Conservation (phyloP, 2,797 vertebrate species). For the Siniperca scherzeri region DNA sequence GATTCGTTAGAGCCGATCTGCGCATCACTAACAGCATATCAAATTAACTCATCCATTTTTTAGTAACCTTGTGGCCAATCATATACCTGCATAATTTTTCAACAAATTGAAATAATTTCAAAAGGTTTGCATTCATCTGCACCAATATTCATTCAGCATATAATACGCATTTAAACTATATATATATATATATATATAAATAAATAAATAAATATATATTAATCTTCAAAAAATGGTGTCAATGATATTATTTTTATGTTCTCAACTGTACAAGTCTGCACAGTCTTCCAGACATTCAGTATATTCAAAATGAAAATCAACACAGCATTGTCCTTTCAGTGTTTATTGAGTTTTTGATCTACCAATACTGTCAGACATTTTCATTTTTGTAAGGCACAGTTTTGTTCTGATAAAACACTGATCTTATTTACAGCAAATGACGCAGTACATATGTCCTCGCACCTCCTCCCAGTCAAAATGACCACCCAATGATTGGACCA, state of each 20-base stretch:
- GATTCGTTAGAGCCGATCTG: not conserved
- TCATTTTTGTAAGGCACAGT: constrained; percentile 81
- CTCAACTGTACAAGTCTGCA: not conserved
- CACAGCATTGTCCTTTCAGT: constrained; percentile 52
- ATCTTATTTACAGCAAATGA: constrained; percentile 76
- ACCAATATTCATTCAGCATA: not conserved
- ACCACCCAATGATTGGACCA: constrained; percentile 52
- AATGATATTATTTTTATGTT: too few relatives aligned
- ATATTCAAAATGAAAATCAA: not conserved
- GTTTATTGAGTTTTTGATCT: constrained; percentile 76
- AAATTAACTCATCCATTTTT: too few relatives aligned
- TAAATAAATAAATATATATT: too few relatives aligned
- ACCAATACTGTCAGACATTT: constrained; percentile 77
- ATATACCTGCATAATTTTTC: not conserved
- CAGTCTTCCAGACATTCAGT: not conserved
- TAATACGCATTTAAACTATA: not conserved
- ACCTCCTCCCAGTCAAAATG: constrained; percentile 49
- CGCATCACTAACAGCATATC: too few relatives aligned
- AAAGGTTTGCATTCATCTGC: not conserved
- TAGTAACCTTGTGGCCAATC: not conserved
- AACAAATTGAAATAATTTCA: not conserved
- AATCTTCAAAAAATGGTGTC: too few relatives aligned
- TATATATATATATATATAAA: not conserved
- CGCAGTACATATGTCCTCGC: constrained; percentile 43
- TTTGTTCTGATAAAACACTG: constrained; percentile 79